Evolutionary conservation across 2,888 invertebrate species (phyloP), one percentile per base, ranked within the genome.

Genomic region (Lasioglossum morio): DNA sequence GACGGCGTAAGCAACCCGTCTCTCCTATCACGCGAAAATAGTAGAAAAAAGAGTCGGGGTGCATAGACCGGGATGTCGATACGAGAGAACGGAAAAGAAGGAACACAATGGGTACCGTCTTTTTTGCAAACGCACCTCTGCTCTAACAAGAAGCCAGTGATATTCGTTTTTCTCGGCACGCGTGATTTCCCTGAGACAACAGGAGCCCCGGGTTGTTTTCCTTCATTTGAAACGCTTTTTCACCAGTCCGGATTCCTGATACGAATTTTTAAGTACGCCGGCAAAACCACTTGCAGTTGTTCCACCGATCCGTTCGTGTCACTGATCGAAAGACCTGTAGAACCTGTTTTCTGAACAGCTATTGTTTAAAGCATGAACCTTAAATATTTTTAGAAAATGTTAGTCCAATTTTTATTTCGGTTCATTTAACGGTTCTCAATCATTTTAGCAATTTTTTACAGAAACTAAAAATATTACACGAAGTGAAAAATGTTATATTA

Each of bases 161-260:
- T 79, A 85, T 57, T 87, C 87, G 84, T 82, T 89, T 91, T 87
- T 84, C 84, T 80, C 79, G 82, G 69, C 79, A 85, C 82, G 82
- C 79, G 84, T 85, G 85, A 89, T 89, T 88, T 89, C 84, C 70
- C 46, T 66, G 46, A 76, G 81, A 77, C 76, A 76, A 81, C 76
- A 72, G 53, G 27, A 34, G 74, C 70, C 60, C n/a, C n/a, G n/a
- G 77, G 85, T 79, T 84, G 80, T 77, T 80, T 80, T n/a, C 37
- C 40, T 69, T 48, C 43, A 46, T 75, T 75, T 72, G 74, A 79
- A 63, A 46, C 37, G 72, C 53, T 63, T 34, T 83, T 57, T n/a
- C 57, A 57, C 19, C 48, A 46, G 63, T 57, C 10, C 37, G 27
- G 70, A 30, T 37, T 27, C n/a, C 30, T 57, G 40, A 70, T 53